Base-by-base conservation (phyloP, 2,888 invertebrate genomes). In the Serrognathus titanus region DNA sequence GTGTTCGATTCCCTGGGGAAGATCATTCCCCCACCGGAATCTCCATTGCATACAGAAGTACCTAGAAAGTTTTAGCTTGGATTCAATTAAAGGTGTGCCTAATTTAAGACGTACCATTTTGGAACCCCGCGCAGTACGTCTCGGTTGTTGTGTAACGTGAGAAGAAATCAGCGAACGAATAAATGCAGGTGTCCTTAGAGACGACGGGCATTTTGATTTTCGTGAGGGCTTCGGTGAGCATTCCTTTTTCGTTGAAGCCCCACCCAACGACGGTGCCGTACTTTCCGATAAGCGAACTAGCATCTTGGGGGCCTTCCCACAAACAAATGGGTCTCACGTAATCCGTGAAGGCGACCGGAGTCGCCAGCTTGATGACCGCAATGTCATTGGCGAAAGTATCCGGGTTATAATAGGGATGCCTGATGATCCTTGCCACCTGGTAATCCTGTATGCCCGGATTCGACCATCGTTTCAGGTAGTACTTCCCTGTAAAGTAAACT, bases 121-220 rank as follows among this genome's bases (percentile, higher is more conserved):
- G 65, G 60, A 75, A 79, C 9, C 79, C 79, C 2, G 79, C 80
- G 60, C 80, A 80, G 60, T 72, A 85, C 0, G 84, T 84, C 63
- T 78, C 82, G 1, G 82, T 80, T 0, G 81, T 82, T 0, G 83
- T 83, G 69, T 84, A 85, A 39, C 81, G 75, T 0, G 81, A 80
- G 70, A 82, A 85, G 77, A 85, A 85, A 50, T 83, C 82, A 62
- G 82, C 82, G 71, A 82, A 82, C 0, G 84, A 84, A 57, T 83
- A 75, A 63, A 85, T 79, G 71, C 85, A 85, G 6, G 82, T 82
- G 68, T 82, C 80, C 59, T 81, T 81, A 60, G 82, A 79, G 0
- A 85, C 83, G 7, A 85, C 78, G 0, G 85, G 85, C 84, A 85
- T 84, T 60, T 81, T 79, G 0, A 83, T 82, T 56, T 83, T 75